These are phyloP conservation scores for Drosophila rhopaloa DNA, from an alignment of 1,140 invertebrate genomes.

Conservation along the genomic window DNA sequence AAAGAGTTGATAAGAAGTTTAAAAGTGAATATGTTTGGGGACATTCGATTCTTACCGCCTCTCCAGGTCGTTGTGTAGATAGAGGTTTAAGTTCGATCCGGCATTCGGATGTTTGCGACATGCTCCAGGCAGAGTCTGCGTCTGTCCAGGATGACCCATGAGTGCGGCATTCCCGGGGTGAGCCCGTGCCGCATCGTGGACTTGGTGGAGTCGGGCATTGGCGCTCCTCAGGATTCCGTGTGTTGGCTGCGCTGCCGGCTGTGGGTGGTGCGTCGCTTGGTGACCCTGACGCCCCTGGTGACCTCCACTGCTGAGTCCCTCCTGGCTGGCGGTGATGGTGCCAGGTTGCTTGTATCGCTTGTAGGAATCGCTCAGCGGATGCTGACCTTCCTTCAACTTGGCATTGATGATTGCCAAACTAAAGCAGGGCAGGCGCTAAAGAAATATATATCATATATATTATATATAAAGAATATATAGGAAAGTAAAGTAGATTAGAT, in stretches of 20 bases:
- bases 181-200: slow-evolving; percentile 38
- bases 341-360: slow-evolving; percentile 60
- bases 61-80: slow-evolving; percentile 63
- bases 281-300: neutral
- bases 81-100: slow-evolving; percentile 60
- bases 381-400: slow-evolving; percentile 61
- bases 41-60: slow-evolving; percentile 44
- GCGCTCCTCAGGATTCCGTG: slow-evolving; percentile 21
- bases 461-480: neutral
- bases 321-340: slow-evolving; percentile 13
- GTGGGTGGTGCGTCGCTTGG: neutral
- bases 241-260: neutral
- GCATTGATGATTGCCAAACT: slow-evolving; percentile 63
- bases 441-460: neutral
- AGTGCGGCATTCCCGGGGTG: neutral
- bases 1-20: too few species aligned
- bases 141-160: slow-evolving; percentile 20
- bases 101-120: slow-evolving; percentile 64
- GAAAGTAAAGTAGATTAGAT: neutral
- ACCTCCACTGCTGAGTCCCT: slow-evolving; percentile 7
- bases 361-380: slow-evolving; percentile 60
- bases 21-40: neutral
- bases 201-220: slow-evolving; percentile 54
- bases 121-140: slow-evolving; percentile 59
- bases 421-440: slow-evolving; percentile 75